phyloP scores from a whole-genome alignment of 1,140 invertebrate genomes.

The Nilaparvata lugens region DNA sequence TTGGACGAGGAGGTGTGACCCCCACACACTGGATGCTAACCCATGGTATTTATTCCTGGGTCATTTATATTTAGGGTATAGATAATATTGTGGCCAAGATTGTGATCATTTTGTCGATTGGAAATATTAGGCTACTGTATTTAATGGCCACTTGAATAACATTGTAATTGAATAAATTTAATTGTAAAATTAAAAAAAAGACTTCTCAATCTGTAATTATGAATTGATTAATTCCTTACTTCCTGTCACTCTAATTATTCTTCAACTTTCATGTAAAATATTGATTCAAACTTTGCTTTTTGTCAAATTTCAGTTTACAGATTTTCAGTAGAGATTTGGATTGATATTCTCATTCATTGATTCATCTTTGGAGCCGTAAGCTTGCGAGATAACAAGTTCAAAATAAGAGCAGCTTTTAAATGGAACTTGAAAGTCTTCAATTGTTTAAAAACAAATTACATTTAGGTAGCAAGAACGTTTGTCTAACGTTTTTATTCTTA shows the following conservation, averaged over 20 bases:
- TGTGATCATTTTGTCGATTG: too few species aligned
- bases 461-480: neutral
- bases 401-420: neutral
- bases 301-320: too few species aligned
- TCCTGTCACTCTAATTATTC: too few species aligned
- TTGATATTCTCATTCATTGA: conserved; percentile 6
- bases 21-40: conserved; percentile 17
- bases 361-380: conserved; percentile 4
- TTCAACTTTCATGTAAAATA: too few species aligned
- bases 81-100: too few species aligned
- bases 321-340: conserved; percentile 5
- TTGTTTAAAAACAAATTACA: neutral
- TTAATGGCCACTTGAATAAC: too few species aligned
- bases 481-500: conserved; percentile 34
- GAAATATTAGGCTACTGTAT: too few species aligned
- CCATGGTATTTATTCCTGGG: conserved; percentile 34
- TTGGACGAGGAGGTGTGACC: conserved; percentile 22
- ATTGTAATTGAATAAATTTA: too few species aligned
- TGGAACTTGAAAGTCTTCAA: conserved; percentile 3
- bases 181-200: too few species aligned
- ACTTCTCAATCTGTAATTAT: too few species aligned
- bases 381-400: conserved; percentile 2
- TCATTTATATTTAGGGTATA: conserved; percentile 14
- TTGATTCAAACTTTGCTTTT: too few species aligned
- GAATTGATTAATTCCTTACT: too few species aligned